Percentiles rank a stretch among this genome's conserved stretches.
phyloP scores from a whole-genome alignment of 1,140 invertebrate genomes.

The Ostrea edulis region DNA sequence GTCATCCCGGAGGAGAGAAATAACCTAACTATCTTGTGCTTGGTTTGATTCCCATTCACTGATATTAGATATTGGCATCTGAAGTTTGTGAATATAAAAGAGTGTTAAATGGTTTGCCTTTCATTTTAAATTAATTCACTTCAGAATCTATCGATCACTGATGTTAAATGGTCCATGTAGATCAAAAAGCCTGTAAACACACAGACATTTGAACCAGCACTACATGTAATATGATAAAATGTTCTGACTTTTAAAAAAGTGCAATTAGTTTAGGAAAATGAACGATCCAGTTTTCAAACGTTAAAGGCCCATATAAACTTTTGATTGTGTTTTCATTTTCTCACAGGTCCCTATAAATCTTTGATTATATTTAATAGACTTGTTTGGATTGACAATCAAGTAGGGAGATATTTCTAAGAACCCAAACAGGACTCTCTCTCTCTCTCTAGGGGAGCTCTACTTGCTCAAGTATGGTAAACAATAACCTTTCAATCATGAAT shows the following conservation, averaged over 20 bases:
- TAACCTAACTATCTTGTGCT: neutral
- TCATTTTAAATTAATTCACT: neutral
- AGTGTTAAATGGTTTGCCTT: neutral
- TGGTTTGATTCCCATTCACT: neutral
- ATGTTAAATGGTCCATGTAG: slow-evolving; percentile 4
- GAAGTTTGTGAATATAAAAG: neutral
- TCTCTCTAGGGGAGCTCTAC: too few species aligned
- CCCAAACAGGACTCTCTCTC: too few species aligned
- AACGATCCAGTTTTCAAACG: neutral
- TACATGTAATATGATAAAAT: too few species aligned
- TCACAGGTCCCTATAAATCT: neutral
- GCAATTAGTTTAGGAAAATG: neutral
- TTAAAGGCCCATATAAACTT: neutral
- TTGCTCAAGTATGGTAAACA: too few species aligned
- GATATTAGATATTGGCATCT: neutral
- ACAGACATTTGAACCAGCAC: neutral
- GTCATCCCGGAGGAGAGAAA: neutral
- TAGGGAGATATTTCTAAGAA: neutral
- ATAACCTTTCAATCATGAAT: too few species aligned
- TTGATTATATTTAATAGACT: neutral
- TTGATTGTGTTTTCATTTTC: neutral
- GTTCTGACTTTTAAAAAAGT: neutral
- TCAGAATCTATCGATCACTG: neutral
- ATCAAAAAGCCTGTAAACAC: neutral
- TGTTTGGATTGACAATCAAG: neutral